These are phyloP conservation scores for Podiceps cristatus DNA, from an alignment of 2,113 vertebrate species.

Conservation along the genomic window DNA sequence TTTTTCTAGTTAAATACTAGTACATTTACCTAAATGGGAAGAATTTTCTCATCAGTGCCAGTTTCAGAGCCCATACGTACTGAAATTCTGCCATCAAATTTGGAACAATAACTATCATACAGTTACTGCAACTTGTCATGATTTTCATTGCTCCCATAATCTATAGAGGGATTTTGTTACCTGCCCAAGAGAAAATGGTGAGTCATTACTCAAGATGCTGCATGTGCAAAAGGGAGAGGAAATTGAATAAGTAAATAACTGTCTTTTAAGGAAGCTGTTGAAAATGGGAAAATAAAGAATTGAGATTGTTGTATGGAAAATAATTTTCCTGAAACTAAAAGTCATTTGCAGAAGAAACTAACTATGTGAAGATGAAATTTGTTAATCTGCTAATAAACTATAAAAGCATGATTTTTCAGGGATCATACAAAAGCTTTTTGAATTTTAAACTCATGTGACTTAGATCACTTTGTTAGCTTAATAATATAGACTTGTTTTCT, in stretches of 20 bases:
- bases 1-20: conserved; percentile 1
- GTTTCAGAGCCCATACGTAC: background rate
- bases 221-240: background rate
- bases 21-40: conserved; percentile 22
- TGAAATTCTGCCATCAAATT: background rate
- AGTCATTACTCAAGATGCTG: conserved; percentile 33
- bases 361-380: background rate
- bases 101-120: background rate
- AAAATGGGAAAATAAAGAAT: background rate
- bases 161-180: conserved; percentile 45
- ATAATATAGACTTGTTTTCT: background rate
- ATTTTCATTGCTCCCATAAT: conserved; percentile 54
- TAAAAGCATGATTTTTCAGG: background rate
- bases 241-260: conserved; percentile 47
- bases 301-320: background rate
- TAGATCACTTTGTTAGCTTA: background rate
- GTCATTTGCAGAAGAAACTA: background rate
- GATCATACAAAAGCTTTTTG: background rate
- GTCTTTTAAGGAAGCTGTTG: conserved; percentile 4
- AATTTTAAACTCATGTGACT: background rate
- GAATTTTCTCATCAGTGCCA: background rate
- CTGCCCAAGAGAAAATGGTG: background rate
- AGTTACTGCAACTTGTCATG: conserved; percentile 6
- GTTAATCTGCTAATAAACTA: background rate
- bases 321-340: background rate